Base-by-base conservation (phyloP, 1,140 invertebrate species). In the Drosophila jambulina region DNA sequence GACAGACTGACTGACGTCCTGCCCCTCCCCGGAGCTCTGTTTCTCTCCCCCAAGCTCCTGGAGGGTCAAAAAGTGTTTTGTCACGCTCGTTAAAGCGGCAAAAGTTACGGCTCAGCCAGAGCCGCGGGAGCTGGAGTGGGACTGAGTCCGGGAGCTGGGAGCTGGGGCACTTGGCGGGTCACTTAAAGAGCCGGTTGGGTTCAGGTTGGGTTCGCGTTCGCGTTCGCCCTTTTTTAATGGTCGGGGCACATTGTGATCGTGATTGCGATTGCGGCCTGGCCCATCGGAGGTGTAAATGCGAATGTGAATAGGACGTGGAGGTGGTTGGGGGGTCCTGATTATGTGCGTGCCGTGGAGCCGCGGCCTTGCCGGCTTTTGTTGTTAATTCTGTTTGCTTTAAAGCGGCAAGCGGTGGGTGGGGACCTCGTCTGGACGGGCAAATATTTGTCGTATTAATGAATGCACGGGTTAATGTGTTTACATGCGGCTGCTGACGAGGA, bases 381-480 rank as follows among this genome's bases (percentile, higher is more conserved):
- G 85, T 84, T 88, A 90, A 88, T 88, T 90, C 84, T 88, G 87
- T 88, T 88, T 88, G 78, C 85, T 81, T 76, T 70, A 78, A 87
- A 90, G 78, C 71, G 27, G 15, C 13, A 21, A 51, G 32, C 58
- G 54, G 7, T 7, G 4, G n/a, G 53, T 57, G n/a, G 32, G 1
- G 10, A 29, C 61, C 13, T 32, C 53, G 74, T 78, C 75, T 80
- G 85, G 85, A 62, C 67, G 49, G 48, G 65, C 70, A 88, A 88
- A 88, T 88, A 88, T 88, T 88, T 88, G 85, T 63, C 67, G 65
- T 81, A 88, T 88, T 88, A 88, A 88, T 88, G 85, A 90, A 85
- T 90, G 85, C 78, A 85, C 86, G 70, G 85, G 81, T 90, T 81
- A 88, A 90, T 88, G 85, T 88, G 85, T 88, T 88, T 90, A 85